These are phyloP conservation scores for Echinops telfairi DNA, from an alignment of 2,113 vertebrate genomes.

Conservation along the genomic window DNA sequence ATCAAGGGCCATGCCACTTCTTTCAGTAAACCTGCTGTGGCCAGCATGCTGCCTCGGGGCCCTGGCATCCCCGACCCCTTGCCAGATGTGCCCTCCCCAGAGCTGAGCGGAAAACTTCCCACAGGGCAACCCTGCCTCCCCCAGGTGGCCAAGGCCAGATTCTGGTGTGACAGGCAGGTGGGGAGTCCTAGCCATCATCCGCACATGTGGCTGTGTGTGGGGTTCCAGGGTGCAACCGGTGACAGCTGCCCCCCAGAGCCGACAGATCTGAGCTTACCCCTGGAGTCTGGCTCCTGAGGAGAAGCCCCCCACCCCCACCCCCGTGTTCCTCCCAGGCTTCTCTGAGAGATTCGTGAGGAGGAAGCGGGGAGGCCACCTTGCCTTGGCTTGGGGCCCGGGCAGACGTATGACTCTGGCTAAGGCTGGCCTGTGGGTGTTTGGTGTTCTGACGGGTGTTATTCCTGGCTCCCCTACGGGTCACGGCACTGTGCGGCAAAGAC, in stretches of 20 bases:
- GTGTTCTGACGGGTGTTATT: background rate
- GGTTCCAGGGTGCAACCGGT: background rate
- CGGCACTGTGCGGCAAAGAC: background rate
- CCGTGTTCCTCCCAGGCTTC: background rate
- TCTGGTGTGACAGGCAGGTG: too few species aligned
- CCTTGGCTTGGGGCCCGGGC: background rate
- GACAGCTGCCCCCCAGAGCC: background rate
- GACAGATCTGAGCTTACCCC: too few species aligned
- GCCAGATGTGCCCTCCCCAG: background rate
- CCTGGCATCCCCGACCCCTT: background rate
- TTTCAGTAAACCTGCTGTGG: constrained; percentile 5
- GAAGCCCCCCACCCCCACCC: background rate
- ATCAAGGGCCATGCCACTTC: constrained; percentile 62
- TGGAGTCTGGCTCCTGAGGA: background rate
- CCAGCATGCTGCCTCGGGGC: too few species aligned
- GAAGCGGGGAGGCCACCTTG: accelerated
- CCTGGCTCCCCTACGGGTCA: background rate
- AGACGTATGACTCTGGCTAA: background rate
- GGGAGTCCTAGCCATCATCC: too few species aligned
- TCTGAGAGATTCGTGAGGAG: accelerated
- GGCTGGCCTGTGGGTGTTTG: background rate
- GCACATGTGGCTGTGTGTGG: accelerated
- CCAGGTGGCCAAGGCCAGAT: background rate
- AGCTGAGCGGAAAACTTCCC: background rate
- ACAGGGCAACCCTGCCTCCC: background rate